Evolutionary conservation across 1,140 invertebrate genomes (phyloP), one percentile per base, ranked within the genome.

Genomic region (Formica exsecta): DNA sequence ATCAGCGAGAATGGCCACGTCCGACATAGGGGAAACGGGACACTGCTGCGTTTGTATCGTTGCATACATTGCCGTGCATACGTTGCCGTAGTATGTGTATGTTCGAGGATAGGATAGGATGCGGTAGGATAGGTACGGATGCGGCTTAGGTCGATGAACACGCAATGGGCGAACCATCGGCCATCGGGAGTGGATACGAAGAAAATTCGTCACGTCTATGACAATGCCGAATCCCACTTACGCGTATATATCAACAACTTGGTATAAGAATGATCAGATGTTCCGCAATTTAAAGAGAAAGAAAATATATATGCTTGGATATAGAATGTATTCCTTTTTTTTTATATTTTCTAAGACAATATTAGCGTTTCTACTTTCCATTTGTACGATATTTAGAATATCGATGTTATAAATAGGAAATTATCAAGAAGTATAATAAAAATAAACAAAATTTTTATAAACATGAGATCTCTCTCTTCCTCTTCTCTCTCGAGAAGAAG

Each of bases 1-100:
- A 95, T 95, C 94, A 94, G 92, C 89, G 87, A 92, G 92, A 93
- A 93, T 92, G 92, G 93, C 92, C 93, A 93, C 92, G 92, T 95
- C 92, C 91, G 41, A 89, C 73, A 87, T 32, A 22, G 83, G 80
- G 75, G 61, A 85, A 86, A 71, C 74, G 65, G 59, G 61, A n/a
- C 54, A 13, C 74, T 54, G 36, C 19, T 83, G 83, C 71, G 44
- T 77, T 80, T 75, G 88, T 89, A 75, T 88, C 83, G 71, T 83
- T 61, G 79, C 79, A 74, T 80, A 80, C 36, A 2, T 84, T 62
- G 38, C 22, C 29, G 70, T 57, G 61, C 61, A 80, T 80, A 64
- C 36, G 22, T 22, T 22, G 22, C 22, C 22, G 76, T 83, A 44
- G 74, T 61, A 62, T 70, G 77, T 68, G 74, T 75, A 71, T 61